A percentile compares a stretch with the other conserved stretches of the same genome.
Conservation (phyloP, 2,113 vertebrate species). For the Lepidothrix coronata region DNA sequence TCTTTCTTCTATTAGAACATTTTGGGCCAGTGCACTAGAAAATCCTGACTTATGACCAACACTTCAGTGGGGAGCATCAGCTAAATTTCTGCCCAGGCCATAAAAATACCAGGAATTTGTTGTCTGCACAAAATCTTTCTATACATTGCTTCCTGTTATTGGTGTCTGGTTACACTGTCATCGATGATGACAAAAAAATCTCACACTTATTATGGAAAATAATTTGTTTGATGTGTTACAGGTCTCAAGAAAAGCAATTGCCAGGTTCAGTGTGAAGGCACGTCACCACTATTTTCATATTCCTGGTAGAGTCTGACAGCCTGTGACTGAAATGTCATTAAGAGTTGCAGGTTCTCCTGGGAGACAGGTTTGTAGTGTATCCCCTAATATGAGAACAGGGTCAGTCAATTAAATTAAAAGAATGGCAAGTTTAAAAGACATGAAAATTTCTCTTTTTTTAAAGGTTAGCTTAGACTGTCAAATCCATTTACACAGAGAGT, state of each 20-base stretch:
- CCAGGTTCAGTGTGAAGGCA: background rate
- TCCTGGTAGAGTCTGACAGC: background rate
- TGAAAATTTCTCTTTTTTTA: background rate
- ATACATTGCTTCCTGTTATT: background rate
- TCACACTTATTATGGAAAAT: background rate
- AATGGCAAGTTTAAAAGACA: background rate
- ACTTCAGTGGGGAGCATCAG: background rate
- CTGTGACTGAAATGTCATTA: background rate
- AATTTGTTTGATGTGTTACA: background rate
- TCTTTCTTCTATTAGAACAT: background rate
- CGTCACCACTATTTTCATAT: background rate
- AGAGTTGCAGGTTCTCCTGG: background rate
- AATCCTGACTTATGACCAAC: background rate
- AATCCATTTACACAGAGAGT: background rate
- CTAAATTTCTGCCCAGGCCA: background rate
- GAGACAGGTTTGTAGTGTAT: background rate
- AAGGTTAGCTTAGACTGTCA: background rate
- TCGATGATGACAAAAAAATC: background rate
- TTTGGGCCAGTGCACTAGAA: background rate
- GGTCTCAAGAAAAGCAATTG: background rate
- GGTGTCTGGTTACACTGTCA: background rate
- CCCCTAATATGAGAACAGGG: background rate
- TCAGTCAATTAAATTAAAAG: conserved; percentile 3
- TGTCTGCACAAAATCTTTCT: background rate
- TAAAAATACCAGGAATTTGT: background rate